These are phyloP conservation scores for Bubo scandiacus DNA, from an alignment of 2,113 vertebrate genomes.

Conservation along the genomic window DNA sequence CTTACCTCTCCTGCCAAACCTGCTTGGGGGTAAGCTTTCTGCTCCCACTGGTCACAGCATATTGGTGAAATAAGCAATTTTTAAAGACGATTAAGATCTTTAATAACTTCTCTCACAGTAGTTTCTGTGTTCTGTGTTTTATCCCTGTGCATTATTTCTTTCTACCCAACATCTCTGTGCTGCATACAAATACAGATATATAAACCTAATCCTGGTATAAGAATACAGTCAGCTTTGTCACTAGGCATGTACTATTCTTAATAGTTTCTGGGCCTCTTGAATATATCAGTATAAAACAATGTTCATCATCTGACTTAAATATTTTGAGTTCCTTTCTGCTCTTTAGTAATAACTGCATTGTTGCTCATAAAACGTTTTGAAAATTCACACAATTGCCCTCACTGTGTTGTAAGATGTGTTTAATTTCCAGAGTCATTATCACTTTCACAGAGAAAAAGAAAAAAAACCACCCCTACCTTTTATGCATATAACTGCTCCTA, in stretches of 20 bases:
- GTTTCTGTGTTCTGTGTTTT: not conserved
- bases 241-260: not conserved
- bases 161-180: not conserved
- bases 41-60: not conserved
- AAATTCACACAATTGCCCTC: not conserved
- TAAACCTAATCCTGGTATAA: not conserved
- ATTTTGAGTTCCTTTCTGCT: not conserved
- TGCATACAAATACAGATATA: not conserved
- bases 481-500: not conserved
- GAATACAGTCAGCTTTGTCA: not conserved
- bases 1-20: not conserved
- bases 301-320: not conserved
- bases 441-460: not conserved
- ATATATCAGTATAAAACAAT: not conserved
- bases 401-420: not conserved
- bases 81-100: not conserved
- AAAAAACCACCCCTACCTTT: not conserved
- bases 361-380: not conserved
- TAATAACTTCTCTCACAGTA: not conserved
- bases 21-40: not conserved
- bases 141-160: not conserved
- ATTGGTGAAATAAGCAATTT: not conserved
- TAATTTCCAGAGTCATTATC: not conserved
- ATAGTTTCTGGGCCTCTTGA: not conserved
- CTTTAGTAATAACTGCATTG: not conserved